Evolutionary conservation across 2,113 vertebrate species (phyloP), one percentile per base, ranked within the genome.

Genomic region (Grus americana): DNA sequence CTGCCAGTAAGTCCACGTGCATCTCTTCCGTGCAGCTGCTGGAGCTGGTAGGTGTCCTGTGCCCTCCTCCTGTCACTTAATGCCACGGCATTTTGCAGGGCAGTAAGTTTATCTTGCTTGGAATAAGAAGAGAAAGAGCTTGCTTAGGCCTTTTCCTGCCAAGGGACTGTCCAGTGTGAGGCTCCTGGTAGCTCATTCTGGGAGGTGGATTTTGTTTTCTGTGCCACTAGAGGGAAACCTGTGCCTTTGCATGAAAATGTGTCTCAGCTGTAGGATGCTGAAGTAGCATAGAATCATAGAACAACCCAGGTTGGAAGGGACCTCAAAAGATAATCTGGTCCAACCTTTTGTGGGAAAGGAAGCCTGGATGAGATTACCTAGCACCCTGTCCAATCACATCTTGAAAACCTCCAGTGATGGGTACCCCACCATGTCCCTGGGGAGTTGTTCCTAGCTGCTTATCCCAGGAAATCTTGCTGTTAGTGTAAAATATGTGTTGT

Each of bases 161-260:
- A 86, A 65, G 14, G 3, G 10, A 6, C 18, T 32, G n/a, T 5
- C 26, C 2, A 3, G 8, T 26, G 26, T 6, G 44, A 88, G 74
- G 66, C 44, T 88, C 44, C 58, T 17, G 10, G 1, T 12, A 46
- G 55, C 71, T 32, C 5, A 4, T 84, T 86, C 47, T 55, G 62
- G 61, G 54, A 81, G 72, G n/a, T 98, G 97, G 91, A 73, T 59
- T 98, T 92, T 91, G 46, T 1, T 10, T 92, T 78, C 88, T 82
- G 15, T 20, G 81, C 98, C 98, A 67, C 98, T 92, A 98, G 98
- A 97, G 98, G 98, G 98, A 97, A 96, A 66, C 96, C 90, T 96
- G 80, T 21, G 40, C 76, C 93, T 96, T 71, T 50, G 63, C 92
- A 79, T 90, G 83, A 19, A 65, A n/a, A 9, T 7, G 40, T 38